These are phyloP conservation scores for Thamnophis elegans DNA, from an alignment of 2,797 vertebrate genomes.

Conservation along the genomic window DNA sequence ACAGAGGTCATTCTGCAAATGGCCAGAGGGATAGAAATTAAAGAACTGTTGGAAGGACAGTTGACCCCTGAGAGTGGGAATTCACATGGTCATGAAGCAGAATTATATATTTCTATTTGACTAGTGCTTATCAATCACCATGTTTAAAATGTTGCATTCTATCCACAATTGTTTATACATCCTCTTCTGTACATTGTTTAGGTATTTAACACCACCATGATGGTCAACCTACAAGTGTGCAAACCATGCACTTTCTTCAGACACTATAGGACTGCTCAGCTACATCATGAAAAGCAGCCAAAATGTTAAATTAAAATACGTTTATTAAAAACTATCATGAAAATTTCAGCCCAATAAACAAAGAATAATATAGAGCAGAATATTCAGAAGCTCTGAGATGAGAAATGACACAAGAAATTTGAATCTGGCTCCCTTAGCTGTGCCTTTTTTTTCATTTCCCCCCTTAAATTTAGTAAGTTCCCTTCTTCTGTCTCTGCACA, in stretches of 20 bases:
- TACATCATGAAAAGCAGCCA: not conserved
- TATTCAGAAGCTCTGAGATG: not conserved
- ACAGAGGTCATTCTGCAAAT: slow-evolving; percentile 28
- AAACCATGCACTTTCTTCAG: not conserved
- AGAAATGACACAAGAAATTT: not conserved
- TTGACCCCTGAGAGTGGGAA: slow-evolving; percentile 1
- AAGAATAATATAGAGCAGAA: not conserved
- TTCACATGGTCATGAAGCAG: not conserved
- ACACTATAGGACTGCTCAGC: not conserved
- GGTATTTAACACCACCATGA: not conserved
- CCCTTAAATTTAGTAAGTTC: not conserved
- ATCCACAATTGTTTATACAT: accelerated
- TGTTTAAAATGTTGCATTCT: accelerated
- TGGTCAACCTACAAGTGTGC: not conserved
- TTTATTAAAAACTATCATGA: not conserved
- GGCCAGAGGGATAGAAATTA: not conserved
- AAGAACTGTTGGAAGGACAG: not conserved
- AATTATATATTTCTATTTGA: slow-evolving; percentile 24
- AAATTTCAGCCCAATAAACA: not conserved
- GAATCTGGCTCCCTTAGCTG: not conserved
- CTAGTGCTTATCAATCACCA: slow-evolving; percentile 25
- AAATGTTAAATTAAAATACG: not conserved
- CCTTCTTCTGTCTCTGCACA: not conserved
- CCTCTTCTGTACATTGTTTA: not conserved
- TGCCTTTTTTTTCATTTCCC: not conserved